Percentiles rank a stretch among this genome's conserved stretches.
phyloP scores from a whole-genome alignment of 1,140 invertebrate species.

The Aethina tumida region DNA sequence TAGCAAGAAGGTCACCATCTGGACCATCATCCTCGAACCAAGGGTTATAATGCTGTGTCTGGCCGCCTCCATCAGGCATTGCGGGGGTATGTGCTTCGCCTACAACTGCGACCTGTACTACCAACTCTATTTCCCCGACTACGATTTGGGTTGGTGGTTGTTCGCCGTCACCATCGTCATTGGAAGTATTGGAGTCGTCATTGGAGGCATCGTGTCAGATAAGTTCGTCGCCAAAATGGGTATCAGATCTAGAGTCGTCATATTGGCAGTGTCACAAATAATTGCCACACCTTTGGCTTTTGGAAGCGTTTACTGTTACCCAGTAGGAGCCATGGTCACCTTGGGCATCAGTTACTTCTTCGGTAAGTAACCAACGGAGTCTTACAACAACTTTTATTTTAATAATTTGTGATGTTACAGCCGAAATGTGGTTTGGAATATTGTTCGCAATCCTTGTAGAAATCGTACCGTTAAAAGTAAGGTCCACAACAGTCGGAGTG shows the following conservation, averaged over 20 bases:
- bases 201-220: constrained; percentile 81
- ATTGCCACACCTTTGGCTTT: constrained; percentile 82
- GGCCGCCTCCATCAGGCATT: constrained; percentile 83
- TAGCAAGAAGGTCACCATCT: constrained; percentile 46
- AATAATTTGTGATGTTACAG: constrained; percentile 39
- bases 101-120: constrained; percentile 87
- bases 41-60: constrained; percentile 71
- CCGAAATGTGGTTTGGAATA: constrained; percentile 90
- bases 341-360: constrained; percentile 78
- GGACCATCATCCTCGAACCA: constrained; percentile 65
- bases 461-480: constrained; percentile 67
- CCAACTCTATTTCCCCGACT: constrained; percentile 74
- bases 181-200: constrained; percentile 77
- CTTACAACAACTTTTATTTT: constrained; percentile 1
- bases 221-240: constrained; percentile 82
- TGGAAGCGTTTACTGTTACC: constrained; percentile 75
- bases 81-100: constrained; percentile 80
- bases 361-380: constrained; percentile 50
- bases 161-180: constrained; percentile 79
- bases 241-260: constrained; percentile 70
- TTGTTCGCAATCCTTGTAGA: constrained; percentile 82
- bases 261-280: constrained; percentile 74
- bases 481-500: constrained; percentile 74
- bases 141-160: constrained; percentile 79
- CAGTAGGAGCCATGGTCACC: constrained; percentile 76